phyloP scores from a whole-genome alignment of 2,113 vertebrate species.

The Anguilla rostrata region DNA sequence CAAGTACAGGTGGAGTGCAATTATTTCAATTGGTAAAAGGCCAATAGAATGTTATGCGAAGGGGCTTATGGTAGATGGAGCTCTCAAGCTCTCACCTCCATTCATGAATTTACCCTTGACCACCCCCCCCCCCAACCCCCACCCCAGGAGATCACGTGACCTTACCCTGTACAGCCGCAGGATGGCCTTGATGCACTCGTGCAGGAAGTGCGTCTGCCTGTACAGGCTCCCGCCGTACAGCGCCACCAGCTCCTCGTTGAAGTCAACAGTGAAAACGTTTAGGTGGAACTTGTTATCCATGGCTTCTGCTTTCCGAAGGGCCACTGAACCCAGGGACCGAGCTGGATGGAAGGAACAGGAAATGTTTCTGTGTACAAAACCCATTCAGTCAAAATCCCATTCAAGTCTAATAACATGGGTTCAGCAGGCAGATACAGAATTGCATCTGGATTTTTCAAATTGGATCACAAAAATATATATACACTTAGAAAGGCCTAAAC shows the following conservation, averaged over 20 bases:
- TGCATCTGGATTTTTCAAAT: too few relatives aligned
- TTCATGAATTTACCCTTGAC: not conserved
- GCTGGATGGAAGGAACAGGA: conserved; percentile 59
- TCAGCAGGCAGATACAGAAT: too few relatives aligned
- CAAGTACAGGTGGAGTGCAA: too few relatives aligned
- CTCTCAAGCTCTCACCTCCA: not conserved
- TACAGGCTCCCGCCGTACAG: conserved; percentile 90
- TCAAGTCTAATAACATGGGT: too few relatives aligned
- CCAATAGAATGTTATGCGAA: too few relatives aligned
- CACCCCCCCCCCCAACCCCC: not conserved
- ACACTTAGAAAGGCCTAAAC: too few relatives aligned
- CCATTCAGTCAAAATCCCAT: too few relatives aligned
- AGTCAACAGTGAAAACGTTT: conserved; percentile 94
- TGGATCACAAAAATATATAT: too few relatives aligned
- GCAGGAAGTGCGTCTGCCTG: conserved; percentile 88
- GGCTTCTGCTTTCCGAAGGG: conserved; percentile 90
- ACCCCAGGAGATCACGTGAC: not conserved
- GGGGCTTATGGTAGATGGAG: not conserved
- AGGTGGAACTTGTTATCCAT: conserved; percentile 85
- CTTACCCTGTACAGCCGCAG: conserved; percentile 91
- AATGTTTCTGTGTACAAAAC: not conserved
- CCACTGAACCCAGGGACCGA: conserved; percentile 92
- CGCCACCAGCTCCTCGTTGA: conserved; percentile 95
- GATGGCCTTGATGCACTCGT: conserved; percentile 91
- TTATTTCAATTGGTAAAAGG: too few relatives aligned